phyloP scores from a whole-genome alignment of 2,113 vertebrate species.

The Thomomys bottae region DNA sequence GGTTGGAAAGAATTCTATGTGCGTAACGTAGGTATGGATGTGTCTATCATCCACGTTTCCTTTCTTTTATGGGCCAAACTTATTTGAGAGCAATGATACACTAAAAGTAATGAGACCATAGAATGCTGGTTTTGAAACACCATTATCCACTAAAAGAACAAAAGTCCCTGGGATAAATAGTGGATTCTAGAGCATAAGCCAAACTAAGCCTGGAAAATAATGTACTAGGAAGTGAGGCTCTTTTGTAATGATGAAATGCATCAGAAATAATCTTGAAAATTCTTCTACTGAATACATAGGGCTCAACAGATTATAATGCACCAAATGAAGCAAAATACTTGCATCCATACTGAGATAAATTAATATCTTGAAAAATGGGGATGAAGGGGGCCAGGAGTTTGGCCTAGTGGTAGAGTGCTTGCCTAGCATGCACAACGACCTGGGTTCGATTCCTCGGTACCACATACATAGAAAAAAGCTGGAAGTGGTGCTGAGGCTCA shows the following conservation, averaged over 20 bases:
- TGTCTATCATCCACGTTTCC: neutral
- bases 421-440: too few species aligned
- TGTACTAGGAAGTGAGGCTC: conserved; percentile 16
- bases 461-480: too few species aligned
- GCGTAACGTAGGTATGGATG: too few species aligned
- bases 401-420: too few species aligned
- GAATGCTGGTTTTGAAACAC: neutral
- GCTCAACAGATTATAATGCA: neutral
- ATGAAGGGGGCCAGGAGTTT: too few species aligned
- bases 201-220: conserved; percentile 20
- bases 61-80: neutral
- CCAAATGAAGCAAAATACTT: neutral
- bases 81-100: neutral
- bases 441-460: too few species aligned
- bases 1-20: neutral
- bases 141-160: neutral
- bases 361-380: too few species aligned
- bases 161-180: neutral
- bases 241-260: neutral
- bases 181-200: neutral
- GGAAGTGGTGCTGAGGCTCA: too few species aligned
- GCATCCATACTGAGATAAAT: conserved; percentile 7
- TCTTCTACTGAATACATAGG: neutral
- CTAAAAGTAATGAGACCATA: neutral
- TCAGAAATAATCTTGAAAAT: neutral